Base-by-base conservation (phyloP, 2,888 invertebrate species). In the Hypomecis punctinalis region DNA sequence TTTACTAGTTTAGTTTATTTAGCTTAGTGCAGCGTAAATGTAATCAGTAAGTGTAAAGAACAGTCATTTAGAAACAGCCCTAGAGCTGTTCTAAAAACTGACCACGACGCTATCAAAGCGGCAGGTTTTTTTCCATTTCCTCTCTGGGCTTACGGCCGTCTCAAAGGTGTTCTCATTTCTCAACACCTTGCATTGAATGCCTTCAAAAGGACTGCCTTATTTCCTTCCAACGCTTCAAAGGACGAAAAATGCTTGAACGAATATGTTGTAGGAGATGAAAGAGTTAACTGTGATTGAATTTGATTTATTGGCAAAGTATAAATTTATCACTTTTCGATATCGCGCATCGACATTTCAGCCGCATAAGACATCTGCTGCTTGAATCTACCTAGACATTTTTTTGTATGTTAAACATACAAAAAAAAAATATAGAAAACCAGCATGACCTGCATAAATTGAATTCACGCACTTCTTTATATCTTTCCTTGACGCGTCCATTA, bases 91-190 rank as follows among this genome's bases (percentile, higher is more conserved):
- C 55, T 46, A 58, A 61, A 58, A 53, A 60, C 69, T 69, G 69
- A 67, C 71, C 68, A 63, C 63, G 51, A 61, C 56, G 61, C 10
- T 60, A 56, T 63, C 62, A 67, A 68, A 68, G 62, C 68, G 63
- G 70, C 66, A 68, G 61, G 62, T 42, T 63, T 78, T 78, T 82
- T 82, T 76, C 71, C 62, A 66, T 77, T 77, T 77, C 77, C 76
- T 74, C 75, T 74, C 71, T 60, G 57, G 71, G 67, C 78, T 76
- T 77, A 73, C 76, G 75, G 75, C 46, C 71, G 68, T 74, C 76
- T 78, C 77, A 79, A 77, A 82, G 80, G 78, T 76, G 78, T 75
- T 75, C 77, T 80, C 82, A 81, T 83, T 81, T 79, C 79, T 71
- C 68, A 75, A 75, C 68, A 75, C 71, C 73, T 76, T 57, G 63